Percentiles rank a stretch among this genome's conserved stretches.
Conservation (phyloP, 2,888 invertebrate species). For the Auanema sp. region DNA sequence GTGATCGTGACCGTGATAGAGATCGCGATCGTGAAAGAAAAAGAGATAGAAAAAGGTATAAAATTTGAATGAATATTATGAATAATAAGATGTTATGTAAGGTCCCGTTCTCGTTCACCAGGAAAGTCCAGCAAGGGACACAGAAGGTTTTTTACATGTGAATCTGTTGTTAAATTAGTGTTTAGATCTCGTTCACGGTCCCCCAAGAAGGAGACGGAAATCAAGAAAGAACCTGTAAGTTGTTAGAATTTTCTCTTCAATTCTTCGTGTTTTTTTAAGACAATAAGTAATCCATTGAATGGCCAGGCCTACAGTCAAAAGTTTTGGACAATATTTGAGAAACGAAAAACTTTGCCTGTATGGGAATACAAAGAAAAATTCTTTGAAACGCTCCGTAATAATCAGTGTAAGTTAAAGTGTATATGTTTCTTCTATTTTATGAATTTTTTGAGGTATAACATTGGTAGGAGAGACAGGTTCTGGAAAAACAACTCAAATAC, state of each 20-base stretch:
- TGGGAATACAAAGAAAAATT: slow-evolving; percentile 96
- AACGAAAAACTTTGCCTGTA: slow-evolving; percentile 88
- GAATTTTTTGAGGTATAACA: slow-evolving; percentile 42
- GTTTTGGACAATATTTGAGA: slow-evolving; percentile 84
- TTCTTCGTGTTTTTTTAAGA: slow-evolving; percentile 9
- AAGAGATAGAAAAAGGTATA: slow-evolving; percentile 8
- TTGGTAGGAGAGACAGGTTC: slow-evolving; percentile 99
- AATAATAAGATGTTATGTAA: slow-evolving; percentile 1
- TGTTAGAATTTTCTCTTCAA: background rate
- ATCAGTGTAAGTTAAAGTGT: slow-evolving; percentile 71
- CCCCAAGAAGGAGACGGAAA: background rate
- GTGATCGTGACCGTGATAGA: slow-evolving; percentile 7
- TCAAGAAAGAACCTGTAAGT: slow-evolving; percentile 8
- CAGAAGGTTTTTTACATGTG: background rate
- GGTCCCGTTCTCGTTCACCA: slow-evolving; percentile 24
- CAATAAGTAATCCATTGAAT: slow-evolving; percentile 75
- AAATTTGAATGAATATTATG: background rate
- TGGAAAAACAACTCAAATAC: slow-evolving; percentile 97
- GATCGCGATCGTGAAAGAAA: slow-evolving; percentile 13
- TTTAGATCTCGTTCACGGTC: slow-evolving; percentile 27
- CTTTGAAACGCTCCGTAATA: slow-evolving; percentile 85
- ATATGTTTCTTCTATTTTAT: background rate
- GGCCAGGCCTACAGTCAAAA: slow-evolving; percentile 82
- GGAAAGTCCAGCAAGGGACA: background rate
- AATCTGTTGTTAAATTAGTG: background rate